These are phyloP conservation scores for Tetragonula carbonaria DNA, from an alignment of 2,888 invertebrate genomes.

Conservation along the genomic window DNA sequence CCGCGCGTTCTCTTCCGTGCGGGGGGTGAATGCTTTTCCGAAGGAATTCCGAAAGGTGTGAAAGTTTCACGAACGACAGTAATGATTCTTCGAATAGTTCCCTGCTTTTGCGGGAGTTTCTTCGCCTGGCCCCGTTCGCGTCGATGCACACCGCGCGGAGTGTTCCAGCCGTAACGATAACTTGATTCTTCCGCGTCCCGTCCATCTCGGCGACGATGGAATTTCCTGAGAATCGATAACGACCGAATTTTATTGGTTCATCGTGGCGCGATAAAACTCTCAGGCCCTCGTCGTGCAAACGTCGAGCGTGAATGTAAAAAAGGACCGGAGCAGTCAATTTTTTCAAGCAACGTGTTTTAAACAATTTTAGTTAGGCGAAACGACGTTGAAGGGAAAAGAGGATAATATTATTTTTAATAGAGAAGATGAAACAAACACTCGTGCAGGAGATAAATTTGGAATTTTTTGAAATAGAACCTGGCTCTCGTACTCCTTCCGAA, in stretches of 20 bases:
- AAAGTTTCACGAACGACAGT: slow-evolving; percentile 52
- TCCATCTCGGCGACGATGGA: slow-evolving; percentile 1
- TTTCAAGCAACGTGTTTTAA: too few relatives aligned
- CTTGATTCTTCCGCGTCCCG: slow-evolving; percentile 43
- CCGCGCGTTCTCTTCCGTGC: background rate
- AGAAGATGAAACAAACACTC: background rate
- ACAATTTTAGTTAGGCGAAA: background rate
- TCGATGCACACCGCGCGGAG: background rate
- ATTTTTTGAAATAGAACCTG: background rate
- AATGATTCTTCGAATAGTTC: slow-evolving; percentile 58
- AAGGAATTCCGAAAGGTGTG: slow-evolving; percentile 48
- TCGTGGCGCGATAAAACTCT: slow-evolving; percentile 8
- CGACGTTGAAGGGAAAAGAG: background rate
- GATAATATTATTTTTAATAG: background rate
- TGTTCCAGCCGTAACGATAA: slow-evolving; percentile 52
- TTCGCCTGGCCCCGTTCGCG: background rate
- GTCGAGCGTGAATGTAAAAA: background rate
- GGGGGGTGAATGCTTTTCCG: slow-evolving; percentile 14
- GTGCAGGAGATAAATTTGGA: background rate
- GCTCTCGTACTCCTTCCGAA: background rate
- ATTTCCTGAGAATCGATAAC: slow-evolving; percentile 33
- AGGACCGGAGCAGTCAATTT: too few relatives aligned
- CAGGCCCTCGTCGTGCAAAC: background rate
- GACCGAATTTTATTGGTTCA: slow-evolving; percentile 33
- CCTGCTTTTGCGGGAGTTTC: slow-evolving; percentile 19